phyloP scores from a whole-genome alignment of 2,888 invertebrate species.

The Eumacrocentrus americanus region DNA sequence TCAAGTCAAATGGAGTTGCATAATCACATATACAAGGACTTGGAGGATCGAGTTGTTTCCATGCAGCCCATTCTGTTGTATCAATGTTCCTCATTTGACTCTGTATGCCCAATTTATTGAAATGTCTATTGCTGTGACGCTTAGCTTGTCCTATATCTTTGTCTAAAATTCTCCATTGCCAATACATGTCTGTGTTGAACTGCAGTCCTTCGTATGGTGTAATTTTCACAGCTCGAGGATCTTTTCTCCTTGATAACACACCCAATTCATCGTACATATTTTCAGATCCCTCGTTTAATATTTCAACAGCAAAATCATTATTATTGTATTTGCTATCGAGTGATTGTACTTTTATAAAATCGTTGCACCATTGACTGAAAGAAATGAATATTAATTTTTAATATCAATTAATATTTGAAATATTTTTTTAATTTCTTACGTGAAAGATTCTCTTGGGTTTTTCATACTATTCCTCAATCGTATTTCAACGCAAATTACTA shows the following conservation, averaged over 20 bases:
- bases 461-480: not conserved
- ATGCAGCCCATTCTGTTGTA: not conserved
- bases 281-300: not conserved
- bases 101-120: conserved; percentile 11
- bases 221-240: not conserved
- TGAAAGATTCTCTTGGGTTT: not conserved
- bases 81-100: not conserved
- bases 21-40: not conserved
- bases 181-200: conserved; percentile 11
- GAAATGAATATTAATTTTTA: not conserved
- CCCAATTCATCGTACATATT: not conserved
- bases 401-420: not conserved
- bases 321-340: not conserved
- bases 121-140: conserved; percentile 7
- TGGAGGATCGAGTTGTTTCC: not conserved
- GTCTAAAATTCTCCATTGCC: conserved; percentile 14
- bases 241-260: not conserved
- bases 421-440: conserved; percentile 6
- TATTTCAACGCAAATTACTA: conserved; percentile 8
- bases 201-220: not conserved
- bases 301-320: not conserved
- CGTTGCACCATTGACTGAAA: not conserved
- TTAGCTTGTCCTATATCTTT: not conserved
- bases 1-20: no score
- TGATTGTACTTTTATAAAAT: not conserved